Evolutionary conservation across 1,140 invertebrate genomes (phyloP), one percentile per base, ranked within the genome.

Genomic region (Drosophila varians): DNA sequence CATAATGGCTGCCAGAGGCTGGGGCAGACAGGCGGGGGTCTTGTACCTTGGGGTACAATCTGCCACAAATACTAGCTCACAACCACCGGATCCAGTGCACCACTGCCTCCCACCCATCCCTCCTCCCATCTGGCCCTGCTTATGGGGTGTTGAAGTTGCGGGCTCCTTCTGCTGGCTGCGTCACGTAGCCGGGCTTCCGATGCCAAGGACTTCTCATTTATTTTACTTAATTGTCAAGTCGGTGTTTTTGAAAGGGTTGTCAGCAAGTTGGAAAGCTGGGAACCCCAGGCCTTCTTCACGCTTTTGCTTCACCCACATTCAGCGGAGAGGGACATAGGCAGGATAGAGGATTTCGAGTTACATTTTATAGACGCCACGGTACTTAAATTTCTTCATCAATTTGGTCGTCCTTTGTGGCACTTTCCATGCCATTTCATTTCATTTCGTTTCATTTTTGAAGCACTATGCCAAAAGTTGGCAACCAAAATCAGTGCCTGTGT

Each of bases 221-320:
- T 86, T 86, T 87, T 86, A 86, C 82, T 86, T 87, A 86, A 86
- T 86, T 86, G 82, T 86, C 82, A 86, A 86, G 82, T 82, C 76
- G 79, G 61, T 31, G 77, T 74, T 70, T 77, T 74, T 74, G 69
- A 86, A 86, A 88, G 83, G 83, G 83, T 77, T 87, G 77, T 77
- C 82, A 88, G 64, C 74, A 43, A 36, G 38, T 65, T 69, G 19
- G 23, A 6, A 14, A 6, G 38, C 72, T 69, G 19, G 23, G 5
- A 14, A 6, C 23, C 21, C 40, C 34, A 28, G 14, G 6, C 36
- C 68, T 25, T 28, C 40, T 28, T 48, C 36, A 61, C 60, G 78
- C 78, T 74, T 66, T 68, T 68, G 77, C 72, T 51, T 80, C 52
- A 42, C 12, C 62, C 68, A 23, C 14, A 51, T 26, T 52, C 31